Base-by-base conservation (phyloP, 2,888 invertebrate genomes). In the Sialis lutaria region DNA sequence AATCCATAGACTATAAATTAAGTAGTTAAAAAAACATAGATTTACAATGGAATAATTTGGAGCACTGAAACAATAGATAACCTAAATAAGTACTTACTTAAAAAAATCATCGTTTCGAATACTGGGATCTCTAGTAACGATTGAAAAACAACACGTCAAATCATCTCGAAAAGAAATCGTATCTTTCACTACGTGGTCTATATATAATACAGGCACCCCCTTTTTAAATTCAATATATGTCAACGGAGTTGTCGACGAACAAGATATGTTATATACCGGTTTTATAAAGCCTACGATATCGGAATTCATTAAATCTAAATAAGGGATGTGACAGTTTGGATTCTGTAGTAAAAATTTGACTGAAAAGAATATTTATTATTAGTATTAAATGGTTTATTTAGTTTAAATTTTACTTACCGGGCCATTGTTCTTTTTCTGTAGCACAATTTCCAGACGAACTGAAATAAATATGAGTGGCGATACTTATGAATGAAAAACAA, bases 251-350 rank as follows among this genome's bases (percentile, higher is more conserved):
- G 55, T 50, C 46, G 60, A 62, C 6, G 67, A 62, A 56, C 79
- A 79, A 0, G 68, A 53, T 50, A 71, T 69, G 52, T 74, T 75
- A 48, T 69, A 67, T 49, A 67, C 63, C 30, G 69, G 67, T 40
- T 67, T 67, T 50, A 74, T 70, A 51, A 70, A 70, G 49, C 65
- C 62, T 59, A 66, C 69, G 9, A 73, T 67, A 50, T 73, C 71
- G 6, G 58, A 55, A 49, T 75, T 73, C 52, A 75, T 74, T 5
- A 77, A 70, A 57, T 78, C 70, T 49, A 76, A 54, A 50, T 77
- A 72, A 10, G 73, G 68, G 58, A 81, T 79, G 56, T 70, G 72
- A 55, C 81, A 82, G 56, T 69, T 72, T 37, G 74, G 65, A 57
- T 72, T 79, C 66, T 72, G 70, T 4, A 75, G 69, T 48, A 75